Base-by-base conservation (phyloP, 2,113 vertebrate species). In the Hippocampus comes region DNA sequence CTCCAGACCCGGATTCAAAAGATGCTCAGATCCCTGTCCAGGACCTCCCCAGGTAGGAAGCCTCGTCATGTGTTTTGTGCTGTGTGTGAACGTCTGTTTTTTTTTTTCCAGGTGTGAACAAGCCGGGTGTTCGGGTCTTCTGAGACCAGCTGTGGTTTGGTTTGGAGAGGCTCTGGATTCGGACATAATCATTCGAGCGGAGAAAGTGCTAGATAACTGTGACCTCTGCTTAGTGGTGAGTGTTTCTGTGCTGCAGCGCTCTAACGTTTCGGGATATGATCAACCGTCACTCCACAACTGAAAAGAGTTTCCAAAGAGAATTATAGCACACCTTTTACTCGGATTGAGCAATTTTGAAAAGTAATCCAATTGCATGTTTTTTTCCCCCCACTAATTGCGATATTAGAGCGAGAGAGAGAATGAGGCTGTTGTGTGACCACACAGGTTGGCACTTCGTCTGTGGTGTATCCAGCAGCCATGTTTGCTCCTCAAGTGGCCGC, bases 101-200 rank as follows among this genome's bases (percentile, higher is more conserved):
- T 21, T 75, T 20, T 76, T n/a, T 77, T 70, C 64, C 67, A 99
- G 97, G 86, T 99, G 97, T 70, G 94, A 96, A 78, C 92, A 93
- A 72, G 78, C 81, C 0, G 89, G 85, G 17, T 99, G 97, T 64
- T 86, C 76, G 0, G 97, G 96, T 65, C 93, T 98, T 65, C 91
- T 99, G 75, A 94, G 97, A 30, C 97, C 97, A 63, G 93, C 96
- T 0, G 96, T 99, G 0, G 95, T 99, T 53, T 99, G 97, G 97
- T 99, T 99, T 76, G 97, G 97, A 15, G 97, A 99, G 84, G 91
- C 93, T 53, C 92, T 99, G 85, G 95, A 98, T 82, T 88, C 96
- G 0, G 86, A 91, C 4, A 8, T 96, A 68, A 91, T 98, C 72
- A 90, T 85, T 0, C 68, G 78, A 0, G 96, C 94, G 25, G 94